A percentile compares a stretch with the other conserved stretches of the same genome.
Evolutionary conservation across 23 tunicate genomes (phyloP).

Genomic region (Corella eumyota): DNA sequence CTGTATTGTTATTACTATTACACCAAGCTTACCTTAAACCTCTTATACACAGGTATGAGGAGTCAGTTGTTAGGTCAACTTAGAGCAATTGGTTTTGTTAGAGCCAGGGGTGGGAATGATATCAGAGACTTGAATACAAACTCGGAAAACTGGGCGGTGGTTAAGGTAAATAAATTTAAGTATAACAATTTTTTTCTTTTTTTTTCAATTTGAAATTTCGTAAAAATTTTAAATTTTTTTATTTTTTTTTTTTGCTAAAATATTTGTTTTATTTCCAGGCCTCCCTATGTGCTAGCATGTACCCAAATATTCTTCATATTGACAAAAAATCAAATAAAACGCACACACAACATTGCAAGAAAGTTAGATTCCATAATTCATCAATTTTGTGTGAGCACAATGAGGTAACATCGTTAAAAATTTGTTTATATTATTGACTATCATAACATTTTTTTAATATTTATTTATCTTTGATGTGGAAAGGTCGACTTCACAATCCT

Average conservation of each 20-base stretch:
- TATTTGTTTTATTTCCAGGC: conserved; percentile 28
- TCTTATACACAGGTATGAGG: conserved; percentile 33
- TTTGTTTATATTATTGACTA: too few species aligned
- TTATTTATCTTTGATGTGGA: too few species aligned
- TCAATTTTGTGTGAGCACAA: conserved; percentile 42
- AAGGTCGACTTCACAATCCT: too few species aligned
- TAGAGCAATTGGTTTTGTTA: conserved; percentile 92
- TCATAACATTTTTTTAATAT: too few species aligned
- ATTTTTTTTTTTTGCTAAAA: neutral
- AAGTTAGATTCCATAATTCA: conserved; percentile 61
- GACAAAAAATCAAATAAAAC: conserved; percentile 38
- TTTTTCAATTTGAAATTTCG: neutral
- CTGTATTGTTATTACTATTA: too few species aligned
- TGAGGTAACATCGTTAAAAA: too few species aligned
- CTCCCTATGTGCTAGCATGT: conserved; percentile 75
- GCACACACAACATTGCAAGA: conserved; percentile 26
- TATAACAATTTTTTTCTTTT: neutral
- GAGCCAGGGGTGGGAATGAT: conserved; percentile 88
- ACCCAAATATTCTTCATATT: conserved; percentile 46
- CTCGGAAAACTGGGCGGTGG: conserved; percentile 99
- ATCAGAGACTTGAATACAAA: conserved; percentile 82
- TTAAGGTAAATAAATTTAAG: conserved; percentile 38
- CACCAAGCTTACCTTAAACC: neutral
- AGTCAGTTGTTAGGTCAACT: conserved; percentile 92
- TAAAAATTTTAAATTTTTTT: neutral